Evolutionary conservation across 1,140 invertebrate species (phyloP), one percentile per base, ranked within the genome.

Genomic region (Paramacrobiotus metropolitanus): DNA sequence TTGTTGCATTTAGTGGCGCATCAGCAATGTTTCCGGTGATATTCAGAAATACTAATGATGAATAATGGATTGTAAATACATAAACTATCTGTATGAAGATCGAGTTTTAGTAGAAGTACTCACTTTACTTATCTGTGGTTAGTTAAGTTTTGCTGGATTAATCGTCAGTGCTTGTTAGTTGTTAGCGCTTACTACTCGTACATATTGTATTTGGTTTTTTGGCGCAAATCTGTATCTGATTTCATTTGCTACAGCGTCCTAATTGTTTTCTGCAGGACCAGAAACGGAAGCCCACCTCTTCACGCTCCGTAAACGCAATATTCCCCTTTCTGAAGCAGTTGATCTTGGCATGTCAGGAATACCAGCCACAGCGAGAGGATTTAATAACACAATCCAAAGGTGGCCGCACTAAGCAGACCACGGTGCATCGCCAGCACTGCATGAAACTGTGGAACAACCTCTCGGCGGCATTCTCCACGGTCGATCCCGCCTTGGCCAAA

Each of bases 311-410:
- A 9, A 15, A 15, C 4, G 15, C 24, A 15, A 24, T 55, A 9
- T 55, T 55, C 48, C 48, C 48, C 48, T 24, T 55, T 4, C 24
- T 55, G 48, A 55, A 55, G 24, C 48, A 55, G 24, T 24, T 55
- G 15, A 55, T 20, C 48, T 4, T 9, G 15, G 48, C 48, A 20
- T 20, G 15, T 4, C 15, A 9, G 24, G 48, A 55, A 24, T 55
- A 20, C 48, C 15, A 15, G 28, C 24, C 15, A 4, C 48, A 55
- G 48, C 15, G 24, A 15, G 48, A 55, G 15, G 48, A 55, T 24
- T 24, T 55, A 4, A 15, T 55, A 15, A 20, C 24, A 9, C 15
- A 20, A 24, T 55, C 24, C 15, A 28, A 55, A 15, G 48, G 48
- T 24, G 48, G 24, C 15, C 15, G 48, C 15, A 9, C 24, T 15